A percentile compares a stretch with the other conserved stretches of the same genome.
These are phyloP conservation scores for Lasaia peninsularis DNA, from an alignment of 1,140 invertebrate genomes.

Conservation along the genomic window DNA sequence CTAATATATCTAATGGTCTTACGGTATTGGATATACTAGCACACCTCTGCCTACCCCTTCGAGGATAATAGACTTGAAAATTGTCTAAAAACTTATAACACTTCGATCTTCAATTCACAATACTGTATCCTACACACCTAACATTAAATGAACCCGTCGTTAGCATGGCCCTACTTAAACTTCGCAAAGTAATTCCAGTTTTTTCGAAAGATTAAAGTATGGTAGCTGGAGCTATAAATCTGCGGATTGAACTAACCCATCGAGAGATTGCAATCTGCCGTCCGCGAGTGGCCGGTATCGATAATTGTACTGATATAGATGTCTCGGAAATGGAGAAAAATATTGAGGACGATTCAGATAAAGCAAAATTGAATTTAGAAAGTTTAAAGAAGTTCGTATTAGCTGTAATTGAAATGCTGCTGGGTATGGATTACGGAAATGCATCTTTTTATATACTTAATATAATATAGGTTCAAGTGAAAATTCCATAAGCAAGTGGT, in stretches of 20 bases:
- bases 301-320: conserved; percentile 63
- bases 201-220: conserved; percentile 38
- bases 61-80: no score
- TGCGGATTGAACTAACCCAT: conserved; percentile 62
- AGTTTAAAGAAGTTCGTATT: not conserved
- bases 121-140: no score
- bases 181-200: conserved; percentile 31
- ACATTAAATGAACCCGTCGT: no score
- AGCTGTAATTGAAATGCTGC: conserved; percentile 13
- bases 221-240: conserved; percentile 54
- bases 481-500: no score
- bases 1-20: no score
- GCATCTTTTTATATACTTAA: no score
- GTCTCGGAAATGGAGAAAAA: conserved; percentile 49
- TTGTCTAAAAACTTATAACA: no score
- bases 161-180: conserved; percentile 6
- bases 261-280: conserved; percentile 58
- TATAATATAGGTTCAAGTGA: no score
- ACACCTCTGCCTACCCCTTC: no score
- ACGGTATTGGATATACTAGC: no score
- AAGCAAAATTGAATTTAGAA: conserved; percentile 33
- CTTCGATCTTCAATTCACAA: no score
- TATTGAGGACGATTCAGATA: conserved; percentile 29
- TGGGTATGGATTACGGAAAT: not conserved
- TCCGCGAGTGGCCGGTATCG: conserved; percentile 42